Evolutionary conservation across 2,797 vertebrate genomes (phyloP).

Genomic region (Chlorospingus flavigularis): DNA sequence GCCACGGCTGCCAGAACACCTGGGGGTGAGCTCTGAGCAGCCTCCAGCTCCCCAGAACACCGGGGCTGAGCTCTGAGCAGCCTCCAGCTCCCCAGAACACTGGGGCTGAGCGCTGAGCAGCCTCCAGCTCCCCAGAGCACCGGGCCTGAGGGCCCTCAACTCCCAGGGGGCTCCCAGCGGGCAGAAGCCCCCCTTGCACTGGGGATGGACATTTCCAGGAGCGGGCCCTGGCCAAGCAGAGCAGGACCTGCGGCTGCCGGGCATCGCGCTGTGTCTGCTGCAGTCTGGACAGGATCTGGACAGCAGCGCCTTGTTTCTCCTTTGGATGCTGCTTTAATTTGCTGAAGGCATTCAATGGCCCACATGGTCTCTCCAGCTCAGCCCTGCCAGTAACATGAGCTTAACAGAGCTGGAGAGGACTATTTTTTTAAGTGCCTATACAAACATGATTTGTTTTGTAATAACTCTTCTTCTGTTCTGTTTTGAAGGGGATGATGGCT

Average conservation of each 20-base stretch:
- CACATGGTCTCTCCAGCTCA: background rate
- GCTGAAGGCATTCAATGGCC: background rate
- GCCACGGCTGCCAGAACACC: background rate
- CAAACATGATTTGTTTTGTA: constrained; percentile 67
- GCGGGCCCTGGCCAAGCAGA: rapidly evolving
- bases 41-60: too few relatives aligned
- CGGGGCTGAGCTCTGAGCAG: too few relatives aligned
- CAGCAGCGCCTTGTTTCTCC: background rate
- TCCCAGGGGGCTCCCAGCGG: background rate
- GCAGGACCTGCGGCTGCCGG: rapidly evolving
- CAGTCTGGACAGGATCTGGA: background rate
- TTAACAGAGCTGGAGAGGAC: constrained; percentile 28
- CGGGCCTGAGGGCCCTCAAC: rapidly evolving
- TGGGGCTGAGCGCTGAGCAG: background rate
- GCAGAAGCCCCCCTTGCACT: background rate
- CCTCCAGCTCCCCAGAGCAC: background rate
- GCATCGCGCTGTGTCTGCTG: rapidly evolving
- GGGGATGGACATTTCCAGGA: background rate
- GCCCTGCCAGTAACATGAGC: background rate
- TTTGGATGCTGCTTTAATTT: background rate
- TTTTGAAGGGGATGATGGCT: constrained; percentile 61
- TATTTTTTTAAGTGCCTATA: constrained; percentile 35
- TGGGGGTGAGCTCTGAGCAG: too few relatives aligned
- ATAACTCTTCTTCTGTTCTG: constrained; percentile 55
- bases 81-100: background rate